phyloP scores from a whole-genome alignment of 2,888 invertebrate genomes.

The Teleiodes luculella region DNA sequence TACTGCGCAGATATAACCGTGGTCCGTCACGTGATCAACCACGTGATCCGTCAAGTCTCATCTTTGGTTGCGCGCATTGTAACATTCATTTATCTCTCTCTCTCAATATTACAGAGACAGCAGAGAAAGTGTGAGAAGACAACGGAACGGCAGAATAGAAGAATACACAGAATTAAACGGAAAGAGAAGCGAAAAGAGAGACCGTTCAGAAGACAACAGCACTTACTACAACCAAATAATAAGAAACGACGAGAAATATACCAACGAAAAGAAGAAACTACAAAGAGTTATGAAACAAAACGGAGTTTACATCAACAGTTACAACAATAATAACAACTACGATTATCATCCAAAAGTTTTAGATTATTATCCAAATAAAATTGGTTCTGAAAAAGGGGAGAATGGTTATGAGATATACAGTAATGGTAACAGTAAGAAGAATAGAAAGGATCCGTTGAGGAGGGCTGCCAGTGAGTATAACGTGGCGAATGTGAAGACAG shows the following conservation, averaged over 20 bases:
- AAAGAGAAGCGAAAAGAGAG: slow-evolving; percentile 59
- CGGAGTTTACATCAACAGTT: slow-evolving; percentile 70
- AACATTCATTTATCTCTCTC: too few species aligned
- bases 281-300: slow-evolving; percentile 66
- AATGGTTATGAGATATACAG: slow-evolving; percentile 13
- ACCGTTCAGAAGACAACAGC: slow-evolving; percentile 71
- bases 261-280: slow-evolving; percentile 52
- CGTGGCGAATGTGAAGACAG: slow-evolving; percentile 47
- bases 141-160: slow-evolving; percentile 32
- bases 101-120: slow-evolving; percentile 18
- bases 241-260: slow-evolving; percentile 62
- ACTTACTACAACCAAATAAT: slow-evolving; percentile 70
- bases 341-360: slow-evolving; percentile 63
- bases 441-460: slow-evolving; percentile 50
- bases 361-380: slow-evolving; percentile 42
- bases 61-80: too few species aligned
- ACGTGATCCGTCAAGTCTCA: too few species aligned
- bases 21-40: too few species aligned
- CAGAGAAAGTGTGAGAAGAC: slow-evolving; percentile 38
- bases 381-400: slow-evolving; percentile 18
- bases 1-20: too few species aligned
- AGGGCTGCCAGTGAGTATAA: slow-evolving; percentile 71
- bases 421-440: slow-evolving; percentile 64
- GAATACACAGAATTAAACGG: slow-evolving; percentile 36
- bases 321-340: slow-evolving; percentile 58